These are phyloP conservation scores for Distichodus sexfasciatus DNA, from an alignment of 2,797 vertebrate species.

Conservation along the genomic window DNA sequence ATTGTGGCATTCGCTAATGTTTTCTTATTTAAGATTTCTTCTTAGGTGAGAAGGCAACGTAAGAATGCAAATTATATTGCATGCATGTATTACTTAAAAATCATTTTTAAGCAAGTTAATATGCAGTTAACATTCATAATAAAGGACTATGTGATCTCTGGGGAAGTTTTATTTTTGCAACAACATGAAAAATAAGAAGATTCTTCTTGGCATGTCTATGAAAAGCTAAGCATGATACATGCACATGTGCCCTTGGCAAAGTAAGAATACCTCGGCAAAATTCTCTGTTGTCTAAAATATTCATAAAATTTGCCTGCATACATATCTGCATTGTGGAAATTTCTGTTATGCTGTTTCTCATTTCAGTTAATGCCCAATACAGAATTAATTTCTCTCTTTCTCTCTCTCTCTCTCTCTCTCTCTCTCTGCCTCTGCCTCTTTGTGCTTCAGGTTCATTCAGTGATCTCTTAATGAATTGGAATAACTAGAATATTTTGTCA, in stretches of 20 bases:
- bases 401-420: constrained; percentile 36
- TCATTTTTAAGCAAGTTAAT: neutral
- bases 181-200: constrained; percentile 31
- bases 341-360: constrained; percentile 36
- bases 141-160: constrained; percentile 11
- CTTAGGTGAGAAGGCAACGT: too few species aligned
- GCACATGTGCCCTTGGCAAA: neutral
- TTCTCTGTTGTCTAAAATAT: constrained; percentile 17
- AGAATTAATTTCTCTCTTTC: constrained; percentile 52
- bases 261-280: constrained; percentile 15
- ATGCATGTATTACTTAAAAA: neutral
- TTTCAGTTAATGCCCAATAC: constrained; percentile 49
- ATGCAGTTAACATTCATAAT: neutral
- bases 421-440: constrained; percentile 51
- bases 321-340: constrained; percentile 27
- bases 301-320: constrained; percentile 18
- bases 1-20: too few species aligned
- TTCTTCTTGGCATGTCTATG: neutral
- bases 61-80: too few species aligned
- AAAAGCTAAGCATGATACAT: constrained; percentile 13
- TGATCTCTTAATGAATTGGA: constrained; percentile 57
- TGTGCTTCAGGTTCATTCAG: constrained; percentile 36
- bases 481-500: constrained; percentile 54
- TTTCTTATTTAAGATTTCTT: too few species aligned
- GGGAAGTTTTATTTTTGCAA: constrained; percentile 22